phyloP scores from a whole-genome alignment of 1,140 invertebrate species.

The Maniola jurtina region DNA sequence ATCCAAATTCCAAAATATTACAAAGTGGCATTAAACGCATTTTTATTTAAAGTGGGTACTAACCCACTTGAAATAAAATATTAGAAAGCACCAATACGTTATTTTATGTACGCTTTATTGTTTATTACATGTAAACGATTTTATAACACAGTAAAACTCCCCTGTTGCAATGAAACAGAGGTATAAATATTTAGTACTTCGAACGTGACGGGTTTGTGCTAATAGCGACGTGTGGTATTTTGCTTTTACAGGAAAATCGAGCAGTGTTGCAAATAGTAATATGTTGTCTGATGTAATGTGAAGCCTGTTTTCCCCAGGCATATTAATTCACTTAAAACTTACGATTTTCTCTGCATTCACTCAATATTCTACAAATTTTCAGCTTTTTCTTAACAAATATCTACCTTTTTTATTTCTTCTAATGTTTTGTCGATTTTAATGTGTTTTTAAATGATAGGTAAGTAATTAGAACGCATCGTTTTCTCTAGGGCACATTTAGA shows the following conservation, averaged over 20 bases:
- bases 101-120: slow-evolving; percentile 4
- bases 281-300: too few relatives aligned
- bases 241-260: background rate
- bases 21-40: background rate
- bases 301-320: too few relatives aligned
- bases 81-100: slow-evolving; percentile 2
- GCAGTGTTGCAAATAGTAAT: background rate
- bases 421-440: too few relatives aligned
- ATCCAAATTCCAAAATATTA: background rate
- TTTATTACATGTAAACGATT: slow-evolving; percentile 12
- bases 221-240: background rate
- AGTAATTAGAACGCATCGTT: too few relatives aligned
- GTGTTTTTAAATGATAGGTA: too few relatives aligned
- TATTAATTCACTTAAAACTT: too few relatives aligned
- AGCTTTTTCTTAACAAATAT: too few relatives aligned
- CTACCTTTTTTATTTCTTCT: too few relatives aligned
- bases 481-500: too few relatives aligned
- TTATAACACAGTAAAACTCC: slow-evolving; percentile 6
- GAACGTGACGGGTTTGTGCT: background rate
- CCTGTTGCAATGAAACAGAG: slow-evolving; percentile 2
- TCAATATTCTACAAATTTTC: too few relatives aligned
- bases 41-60: too few relatives aligned
- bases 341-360: too few relatives aligned
- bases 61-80: background rate
- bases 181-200: slow-evolving; percentile 7